phyloP scores from a whole-genome alignment of 2,113 vertebrate genomes.

The Lamprologus callipterus region DNA sequence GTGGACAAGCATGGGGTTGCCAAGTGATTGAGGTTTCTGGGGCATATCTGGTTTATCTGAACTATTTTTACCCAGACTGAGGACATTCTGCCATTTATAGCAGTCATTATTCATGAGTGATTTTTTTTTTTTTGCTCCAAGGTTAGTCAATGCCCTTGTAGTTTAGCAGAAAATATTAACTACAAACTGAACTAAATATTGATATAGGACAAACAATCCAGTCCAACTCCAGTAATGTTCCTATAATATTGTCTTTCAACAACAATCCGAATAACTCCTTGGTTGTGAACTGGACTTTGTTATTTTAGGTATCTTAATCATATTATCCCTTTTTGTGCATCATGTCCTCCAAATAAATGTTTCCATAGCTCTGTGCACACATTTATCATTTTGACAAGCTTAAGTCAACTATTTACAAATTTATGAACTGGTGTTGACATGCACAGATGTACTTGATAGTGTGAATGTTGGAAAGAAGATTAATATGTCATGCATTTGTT shows the following conservation, averaged over 20 bases:
- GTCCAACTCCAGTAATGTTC: neutral
- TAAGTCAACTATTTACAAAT: neutral
- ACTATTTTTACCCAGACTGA: conserved; percentile 49
- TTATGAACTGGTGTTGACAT: neutral
- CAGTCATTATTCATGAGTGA: conserved; percentile 32
- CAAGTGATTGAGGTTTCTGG: conserved; percentile 63
- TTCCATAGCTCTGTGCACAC: neutral
- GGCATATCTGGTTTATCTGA: conserved; percentile 50
- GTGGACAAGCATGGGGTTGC: conserved; percentile 18
- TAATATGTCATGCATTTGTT: neutral
- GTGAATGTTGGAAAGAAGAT: neutral
- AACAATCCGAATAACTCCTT: neutral
- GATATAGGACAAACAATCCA: neutral
- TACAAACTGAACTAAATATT: neutral
- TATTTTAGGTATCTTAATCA: neutral
- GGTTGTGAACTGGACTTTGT: neutral
- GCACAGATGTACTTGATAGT: neutral
- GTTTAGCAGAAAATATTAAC: neutral
- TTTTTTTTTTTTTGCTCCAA: conserved; percentile 17
- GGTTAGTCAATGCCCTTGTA: conserved; percentile 19
- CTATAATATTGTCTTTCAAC: neutral
- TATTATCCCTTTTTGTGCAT: neutral
- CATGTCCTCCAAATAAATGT: neutral
- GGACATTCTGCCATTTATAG: conserved; percentile 51
- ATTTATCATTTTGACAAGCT: neutral